These are phyloP conservation scores for Chanos chanos DNA, from an alignment of 2,797 vertebrate genomes.

Conservation along the genomic window DNA sequence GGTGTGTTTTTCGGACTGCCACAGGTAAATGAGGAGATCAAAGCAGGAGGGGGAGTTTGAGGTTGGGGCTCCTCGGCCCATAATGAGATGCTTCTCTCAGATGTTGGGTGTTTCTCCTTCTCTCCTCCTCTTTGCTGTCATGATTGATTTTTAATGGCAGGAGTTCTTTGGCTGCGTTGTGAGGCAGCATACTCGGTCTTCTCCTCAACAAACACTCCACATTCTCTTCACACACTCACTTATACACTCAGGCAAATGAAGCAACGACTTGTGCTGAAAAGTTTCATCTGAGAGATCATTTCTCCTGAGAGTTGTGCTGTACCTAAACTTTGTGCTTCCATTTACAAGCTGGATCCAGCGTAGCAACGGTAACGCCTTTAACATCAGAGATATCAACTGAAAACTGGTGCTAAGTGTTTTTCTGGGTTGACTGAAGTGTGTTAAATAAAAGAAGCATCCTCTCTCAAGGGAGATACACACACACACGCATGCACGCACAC, in stretches of 20 bases:
- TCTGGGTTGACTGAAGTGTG: constrained; percentile 64
- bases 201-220: constrained; percentile 39
- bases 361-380: constrained; percentile 54
- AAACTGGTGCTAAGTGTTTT: constrained; percentile 67
- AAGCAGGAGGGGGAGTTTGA: constrained; percentile 38
- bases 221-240: constrained; percentile 24
- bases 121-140: constrained; percentile 43
- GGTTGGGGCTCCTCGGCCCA: constrained; percentile 37
- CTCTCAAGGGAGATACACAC: not conserved
- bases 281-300: constrained; percentile 49
- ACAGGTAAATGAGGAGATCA: constrained; percentile 62
- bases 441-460: constrained; percentile 57
- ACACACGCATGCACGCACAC: constrained; percentile 48
- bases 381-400: constrained; percentile 46
- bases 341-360: constrained; percentile 51
- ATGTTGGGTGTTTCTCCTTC: constrained; percentile 45
- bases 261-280: constrained; percentile 44
- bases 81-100: constrained; percentile 58
- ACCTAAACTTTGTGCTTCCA: constrained; percentile 52
- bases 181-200: constrained; percentile 36
- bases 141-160: constrained; percentile 63
- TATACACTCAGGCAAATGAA: constrained; percentile 11
- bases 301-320: constrained; percentile 50
- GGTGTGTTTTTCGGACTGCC: constrained; percentile 43
- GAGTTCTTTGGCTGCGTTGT: constrained; percentile 48